Evolutionary conservation across 2,888 invertebrate species (phyloP).

Genomic region (Leucophenga montana): DNA sequence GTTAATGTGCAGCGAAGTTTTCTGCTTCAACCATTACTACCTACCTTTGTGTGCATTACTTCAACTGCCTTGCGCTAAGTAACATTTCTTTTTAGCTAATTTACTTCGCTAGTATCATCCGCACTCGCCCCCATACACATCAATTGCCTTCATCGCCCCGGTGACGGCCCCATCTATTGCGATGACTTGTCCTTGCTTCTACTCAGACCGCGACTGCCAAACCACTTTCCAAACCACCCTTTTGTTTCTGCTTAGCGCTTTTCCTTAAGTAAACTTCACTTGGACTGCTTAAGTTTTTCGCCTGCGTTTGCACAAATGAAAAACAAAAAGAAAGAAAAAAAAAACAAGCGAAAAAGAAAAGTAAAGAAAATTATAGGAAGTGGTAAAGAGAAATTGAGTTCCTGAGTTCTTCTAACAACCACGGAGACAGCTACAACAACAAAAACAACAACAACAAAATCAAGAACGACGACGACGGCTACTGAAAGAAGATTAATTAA

Average conservation of each 20-base stretch:
- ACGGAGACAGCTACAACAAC: conserved; percentile 20
- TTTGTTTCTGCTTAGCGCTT: conserved; percentile 27
- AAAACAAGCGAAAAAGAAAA: conserved; percentile 15
- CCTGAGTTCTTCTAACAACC: conserved; percentile 24
- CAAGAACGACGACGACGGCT: background rate
- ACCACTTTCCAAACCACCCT: conserved; percentile 40
- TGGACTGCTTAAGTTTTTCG: conserved; percentile 24
- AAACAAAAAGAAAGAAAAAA: background rate
- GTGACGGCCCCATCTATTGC: background rate
- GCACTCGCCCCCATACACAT: conserved; percentile 20
- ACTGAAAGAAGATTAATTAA: conserved; percentile 69
- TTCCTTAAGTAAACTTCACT: conserved; percentile 14
- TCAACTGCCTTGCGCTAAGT: conserved; percentile 35
- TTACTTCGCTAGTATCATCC: conserved; percentile 41
- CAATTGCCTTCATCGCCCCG: background rate
- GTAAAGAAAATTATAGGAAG: background rate
- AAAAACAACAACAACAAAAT: conserved; percentile 29
- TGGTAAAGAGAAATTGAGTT: conserved; percentile 2
- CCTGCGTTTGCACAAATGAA: conserved; percentile 40
- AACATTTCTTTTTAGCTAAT: conserved; percentile 58
- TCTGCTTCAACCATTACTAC: background rate
- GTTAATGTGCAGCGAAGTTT: background rate
- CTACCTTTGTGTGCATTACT: background rate
- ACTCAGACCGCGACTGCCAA: no score
- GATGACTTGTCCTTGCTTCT: conserved; percentile 30